Conservation (phyloP, 2,888 invertebrate species). For the Mythimna lalbum region DNA sequence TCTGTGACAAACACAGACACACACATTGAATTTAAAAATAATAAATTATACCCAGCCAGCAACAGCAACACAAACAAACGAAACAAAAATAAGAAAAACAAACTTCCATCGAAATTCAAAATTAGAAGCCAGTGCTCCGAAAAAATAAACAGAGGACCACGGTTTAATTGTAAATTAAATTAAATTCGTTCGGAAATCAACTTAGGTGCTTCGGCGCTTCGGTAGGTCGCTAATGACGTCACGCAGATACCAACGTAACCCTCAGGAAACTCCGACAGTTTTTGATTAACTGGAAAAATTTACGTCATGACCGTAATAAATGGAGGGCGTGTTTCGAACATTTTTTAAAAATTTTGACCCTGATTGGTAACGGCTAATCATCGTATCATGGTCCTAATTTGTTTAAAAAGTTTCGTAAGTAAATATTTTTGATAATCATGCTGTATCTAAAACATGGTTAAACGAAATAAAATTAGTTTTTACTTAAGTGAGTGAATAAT, state of each 20-base stretch:
- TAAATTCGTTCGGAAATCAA: slow-evolving; percentile 84
- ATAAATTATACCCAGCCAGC: slow-evolving; percentile 44
- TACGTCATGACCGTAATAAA: slow-evolving; percentile 82
- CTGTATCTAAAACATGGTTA: too few species aligned
- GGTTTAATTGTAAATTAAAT: slow-evolving; percentile 89
- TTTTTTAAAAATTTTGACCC: slow-evolving; percentile 42
- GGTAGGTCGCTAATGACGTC: slow-evolving; percentile 81
- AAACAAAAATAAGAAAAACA: slow-evolving; percentile 74
- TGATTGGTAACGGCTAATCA: slow-evolving; percentile 55
- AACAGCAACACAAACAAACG: slow-evolving; percentile 55
- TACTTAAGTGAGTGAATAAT: not conserved
- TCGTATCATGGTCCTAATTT: slow-evolving; percentile 36
- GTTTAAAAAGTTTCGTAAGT: slow-evolving; percentile 16
- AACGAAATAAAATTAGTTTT: not conserved
- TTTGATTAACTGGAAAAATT: slow-evolving; percentile 84
- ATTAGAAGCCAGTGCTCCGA: slow-evolving; percentile 79
- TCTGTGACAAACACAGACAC: slow-evolving; percentile 8
- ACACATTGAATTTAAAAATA: slow-evolving; percentile 38
- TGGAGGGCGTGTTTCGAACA: slow-evolving; percentile 73
- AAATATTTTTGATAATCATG: not conserved
- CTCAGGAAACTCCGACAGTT: slow-evolving; percentile 77
- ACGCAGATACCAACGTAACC: slow-evolving; percentile 65
- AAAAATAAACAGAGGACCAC: slow-evolving; percentile 83
- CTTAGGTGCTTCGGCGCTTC: slow-evolving; percentile 75
- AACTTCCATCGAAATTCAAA: slow-evolving; percentile 74